Conservation (phyloP, 2,888 invertebrate genomes). For the Heliconius ismenius region DNA sequence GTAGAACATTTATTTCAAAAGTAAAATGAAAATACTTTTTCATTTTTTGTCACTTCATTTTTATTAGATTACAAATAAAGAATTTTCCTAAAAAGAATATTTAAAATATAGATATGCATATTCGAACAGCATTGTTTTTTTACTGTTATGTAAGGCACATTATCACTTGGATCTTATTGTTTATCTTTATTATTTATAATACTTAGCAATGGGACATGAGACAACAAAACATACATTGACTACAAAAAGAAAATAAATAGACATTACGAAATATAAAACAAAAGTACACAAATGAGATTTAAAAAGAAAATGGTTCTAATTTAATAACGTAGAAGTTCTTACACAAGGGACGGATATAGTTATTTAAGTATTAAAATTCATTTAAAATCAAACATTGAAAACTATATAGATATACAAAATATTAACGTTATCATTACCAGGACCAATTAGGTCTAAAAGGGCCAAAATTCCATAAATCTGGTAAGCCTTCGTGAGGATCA, state of each 20-base stretch:
- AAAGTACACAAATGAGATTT: constrained; percentile 26
- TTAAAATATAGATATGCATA: background rate
- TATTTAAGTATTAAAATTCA: constrained; percentile 12
- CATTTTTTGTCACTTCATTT: constrained; percentile 74
- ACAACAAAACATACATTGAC: constrained; percentile 9
- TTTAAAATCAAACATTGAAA: background rate
- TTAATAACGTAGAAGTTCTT: constrained; percentile 1
- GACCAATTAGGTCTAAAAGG: constrained; percentile 82
- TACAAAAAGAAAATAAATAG: constrained; percentile 11
- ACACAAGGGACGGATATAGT: constrained; percentile 14
- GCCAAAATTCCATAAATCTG: constrained; percentile 87
- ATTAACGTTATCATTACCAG: constrained; percentile 65
- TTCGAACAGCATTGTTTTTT: background rate
- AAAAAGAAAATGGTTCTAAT: background rate
- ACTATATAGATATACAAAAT: background rate
- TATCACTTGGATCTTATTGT: constrained; percentile 3
- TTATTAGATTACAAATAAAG: constrained; percentile 58
- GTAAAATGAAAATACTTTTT: constrained; percentile 56
- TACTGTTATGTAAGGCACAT: background rate
- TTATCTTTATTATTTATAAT: background rate
- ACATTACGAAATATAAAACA: constrained; percentile 13
- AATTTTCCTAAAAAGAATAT: constrained; percentile 11
- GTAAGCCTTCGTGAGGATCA: constrained; percentile 86
- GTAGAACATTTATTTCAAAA: constrained; percentile 57
- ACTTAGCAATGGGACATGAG: background rate